Evolutionary conservation across 53 echinoderm and acorn worm species (phyloP).

Genomic region (Echinarachnius parma): DNA sequence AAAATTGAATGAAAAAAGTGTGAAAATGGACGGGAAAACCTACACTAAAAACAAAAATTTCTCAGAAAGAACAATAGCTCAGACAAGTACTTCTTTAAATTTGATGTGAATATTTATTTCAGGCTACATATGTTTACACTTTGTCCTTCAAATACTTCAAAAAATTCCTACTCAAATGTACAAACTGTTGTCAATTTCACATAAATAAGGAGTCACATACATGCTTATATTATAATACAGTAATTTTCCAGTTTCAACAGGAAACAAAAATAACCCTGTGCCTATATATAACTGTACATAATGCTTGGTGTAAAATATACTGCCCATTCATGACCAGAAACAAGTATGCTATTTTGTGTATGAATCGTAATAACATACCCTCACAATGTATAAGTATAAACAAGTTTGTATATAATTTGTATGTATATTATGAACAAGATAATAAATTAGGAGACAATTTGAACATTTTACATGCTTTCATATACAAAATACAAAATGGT

Average conservation of each 20-base stretch:
- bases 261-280: too few relatives aligned
- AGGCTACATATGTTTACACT: slow-evolving; percentile 41
- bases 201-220: slow-evolving; percentile 39
- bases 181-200: slow-evolving; percentile 38
- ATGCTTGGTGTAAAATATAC: slow-evolving; percentile 21
- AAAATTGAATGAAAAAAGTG: too few relatives aligned
- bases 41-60: too few relatives aligned
- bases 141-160: slow-evolving; percentile 19
- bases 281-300: slow-evolving; percentile 44
- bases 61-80: too few relatives aligned
- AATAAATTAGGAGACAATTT: slow-evolving; percentile 38
- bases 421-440: slow-evolving; percentile 46
- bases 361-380: too few relatives aligned
- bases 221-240: too few relatives aligned
- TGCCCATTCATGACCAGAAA: too few relatives aligned
- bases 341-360: too few relatives aligned
- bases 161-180: slow-evolving; percentile 40
- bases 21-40: too few relatives aligned
- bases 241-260: too few relatives aligned
- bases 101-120: slow-evolving; percentile 48
- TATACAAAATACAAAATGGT: slow-evolving; percentile 45
- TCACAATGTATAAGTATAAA: too few relatives aligned
- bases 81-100: not conserved
- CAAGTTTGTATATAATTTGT: slow-evolving; percentile 37
- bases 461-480: slow-evolving; percentile 26